Evolutionary conservation across 2,888 invertebrate species (phyloP).

Genomic region (Agrochola circellaris): DNA sequence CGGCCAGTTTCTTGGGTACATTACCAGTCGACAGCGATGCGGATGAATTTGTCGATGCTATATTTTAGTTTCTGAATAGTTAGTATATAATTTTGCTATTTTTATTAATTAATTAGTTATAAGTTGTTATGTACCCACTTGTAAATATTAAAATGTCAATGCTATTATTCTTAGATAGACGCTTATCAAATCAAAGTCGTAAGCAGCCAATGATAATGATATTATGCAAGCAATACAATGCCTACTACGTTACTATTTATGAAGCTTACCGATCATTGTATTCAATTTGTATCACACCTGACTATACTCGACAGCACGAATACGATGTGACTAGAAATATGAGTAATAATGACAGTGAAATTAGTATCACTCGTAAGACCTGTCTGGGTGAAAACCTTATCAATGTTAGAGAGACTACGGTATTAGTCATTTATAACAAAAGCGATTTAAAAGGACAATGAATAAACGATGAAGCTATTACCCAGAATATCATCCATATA

Average conservation of each 20-base stretch:
- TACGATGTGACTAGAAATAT: conserved; percentile 16
- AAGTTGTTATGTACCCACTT: no score
- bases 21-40: no score
- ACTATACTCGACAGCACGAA: conserved; percentile 1
- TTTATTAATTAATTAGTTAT: no score
- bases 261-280: conserved; percentile 31
- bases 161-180: conserved; percentile 8
- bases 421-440: conserved; percentile 19
- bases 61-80: no score
- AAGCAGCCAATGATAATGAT: conserved; percentile 11
- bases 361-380: conserved; percentile 13
- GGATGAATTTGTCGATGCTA: no score
- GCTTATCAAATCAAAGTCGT: conserved; percentile 23
- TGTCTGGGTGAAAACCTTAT: conserved; percentile 17
- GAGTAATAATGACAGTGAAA: conserved; percentile 30
- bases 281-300: conserved; percentile 33
- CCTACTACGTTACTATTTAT: conserved; percentile 23
- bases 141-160: no score
- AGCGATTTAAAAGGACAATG: conserved; percentile 18
- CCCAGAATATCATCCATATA: conserved; percentile 17
- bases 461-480: conserved; percentile 24
- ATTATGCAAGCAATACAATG: conserved; percentile 31
- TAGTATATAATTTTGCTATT: no score
- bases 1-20: no score
- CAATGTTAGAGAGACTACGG: conserved; percentile 9